Evolutionary conservation across 2,888 invertebrate species (phyloP), one percentile per base, ranked within the genome.

Genomic region (Clostera curtula): DNA sequence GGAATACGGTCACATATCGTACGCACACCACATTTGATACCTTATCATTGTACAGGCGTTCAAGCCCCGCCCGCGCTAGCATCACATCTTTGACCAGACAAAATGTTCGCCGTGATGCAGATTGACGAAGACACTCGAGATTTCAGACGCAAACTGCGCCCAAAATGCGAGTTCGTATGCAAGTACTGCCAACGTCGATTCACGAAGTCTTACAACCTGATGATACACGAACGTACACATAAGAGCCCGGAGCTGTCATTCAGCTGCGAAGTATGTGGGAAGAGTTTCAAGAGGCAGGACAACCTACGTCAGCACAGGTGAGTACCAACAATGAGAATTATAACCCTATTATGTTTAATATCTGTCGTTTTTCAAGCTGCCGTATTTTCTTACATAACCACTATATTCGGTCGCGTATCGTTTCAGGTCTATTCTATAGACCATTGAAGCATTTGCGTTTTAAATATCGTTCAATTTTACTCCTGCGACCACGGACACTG

Each of bases 141-240:
- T 87, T 92, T 92, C 86, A 89, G 92, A 84, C 90, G 92, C 85
- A 92, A 92, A 86, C 92, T 93, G 91, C 88, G 94, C 71, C 90
- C 93, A 65, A 96, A 97, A 87, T 97, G 97, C 87, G 97, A 98
- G 86, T 98, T 96, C 85, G 95, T 98, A 73, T 98, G 98, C 90
- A 95, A 95, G 83, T 98, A 93, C 86, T 98, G 98, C 87, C 94
- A 94, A 79, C 90, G 98, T 66, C 91, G 97, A 76, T 98, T 98
- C 88, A 97, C 96, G 68, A 98, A 98, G 86, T 93, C 95, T 51
- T 98, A 98, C 88, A 98, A 98, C 85, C 88, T 98, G 73, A 91
- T 98, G 89, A 98, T 98, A 63, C 98, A 98, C 88, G 98, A 98
- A 80, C 89, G 97, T 76, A 97, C 97, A 58, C 98, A 98, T 87